Evolutionary conservation across 2,797 vertebrate genomes (phyloP).

Genomic region (Pseudomugil tenellus): DNA sequence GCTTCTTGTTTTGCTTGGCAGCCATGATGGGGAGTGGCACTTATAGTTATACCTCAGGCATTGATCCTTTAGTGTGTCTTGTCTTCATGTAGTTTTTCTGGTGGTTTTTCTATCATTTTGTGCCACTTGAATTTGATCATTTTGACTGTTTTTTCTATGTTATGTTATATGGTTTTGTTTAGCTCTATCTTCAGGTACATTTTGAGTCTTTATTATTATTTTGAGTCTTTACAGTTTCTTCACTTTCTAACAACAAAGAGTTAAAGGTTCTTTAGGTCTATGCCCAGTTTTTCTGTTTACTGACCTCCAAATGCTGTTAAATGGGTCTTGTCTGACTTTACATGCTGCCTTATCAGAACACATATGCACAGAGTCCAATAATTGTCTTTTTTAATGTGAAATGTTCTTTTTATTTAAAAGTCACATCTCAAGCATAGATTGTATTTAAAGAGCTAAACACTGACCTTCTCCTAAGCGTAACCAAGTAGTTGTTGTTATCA

Average conservation of each 20-base stretch:
- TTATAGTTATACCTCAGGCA: no score
- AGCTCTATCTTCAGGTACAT: background rate
- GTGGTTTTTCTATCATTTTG: background rate
- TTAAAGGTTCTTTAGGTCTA: background rate
- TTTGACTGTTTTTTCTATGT: background rate
- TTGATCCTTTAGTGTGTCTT: background rate
- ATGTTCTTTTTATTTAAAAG: no score
- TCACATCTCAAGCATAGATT: no score
- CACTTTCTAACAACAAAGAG: background rate
- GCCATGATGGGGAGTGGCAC: no score
- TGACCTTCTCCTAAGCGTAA: background rate
- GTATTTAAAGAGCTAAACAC: background rate
- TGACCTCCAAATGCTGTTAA: background rate
- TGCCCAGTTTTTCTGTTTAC: background rate
- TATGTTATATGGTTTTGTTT: background rate
- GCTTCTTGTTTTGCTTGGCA: no score
- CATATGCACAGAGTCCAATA: background rate
- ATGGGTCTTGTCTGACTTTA: background rate
- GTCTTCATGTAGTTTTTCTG: background rate
- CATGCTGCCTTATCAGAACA: background rate
- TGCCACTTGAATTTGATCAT: background rate
- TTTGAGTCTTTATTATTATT: background rate
- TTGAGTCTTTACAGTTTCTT: background rate
- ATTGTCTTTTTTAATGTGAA: no score
- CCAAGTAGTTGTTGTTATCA: background rate